Base-by-base conservation (phyloP, 2,113 vertebrate genomes). In the Rhea americana region DNA sequence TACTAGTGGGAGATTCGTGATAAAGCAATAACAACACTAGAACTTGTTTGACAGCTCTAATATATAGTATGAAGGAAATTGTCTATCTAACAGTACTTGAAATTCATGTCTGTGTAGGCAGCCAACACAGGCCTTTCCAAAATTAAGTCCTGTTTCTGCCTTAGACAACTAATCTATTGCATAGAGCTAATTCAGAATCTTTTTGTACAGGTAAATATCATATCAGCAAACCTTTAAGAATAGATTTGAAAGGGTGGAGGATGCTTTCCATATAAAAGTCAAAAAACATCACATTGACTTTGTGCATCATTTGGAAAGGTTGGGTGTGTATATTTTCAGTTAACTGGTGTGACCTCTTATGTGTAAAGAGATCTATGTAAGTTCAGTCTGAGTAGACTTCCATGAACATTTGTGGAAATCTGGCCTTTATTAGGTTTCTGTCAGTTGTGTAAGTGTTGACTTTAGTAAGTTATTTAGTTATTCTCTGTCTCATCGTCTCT, bases 401-500 rank as follows among this genome's bases (percentile, higher is more conserved):
- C 65, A 1, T 35, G 61, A 71, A 89, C 86, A 84, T 71, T 39
- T 51, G n/a, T 53, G 18, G 75, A 90, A 92, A 67, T 61, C 79
- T 79, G 70, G 61, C 82, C 89, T 91, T 93, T 89, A 26, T 89
- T 92, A 81, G 30, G n/a, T 92, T 96, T 94, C 68, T 41, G 77
- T 76, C 39, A n/a, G 50, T 95, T 96, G 86, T 91, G 65, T 95
- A 94, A 96, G 82, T 96, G 87, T 96, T 97, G 93, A 93, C 87
- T 95, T 95, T 93, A 95, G 86, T 91, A 95, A 94, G 94, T 96
- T 96, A 90, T 96, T 97, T 95, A 90, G 94, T 94, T 96, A 84
- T 97, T 95, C 92, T 91, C 88, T 95, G 67, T 95, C 73, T 94
- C 95, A 96, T 90, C 72, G 73, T 95, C 82, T 95, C 88, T 93